Evolutionary conservation across 2,797 vertebrate genomes (phyloP).

Genomic region (Triplophysa yarkandensis): DNA sequence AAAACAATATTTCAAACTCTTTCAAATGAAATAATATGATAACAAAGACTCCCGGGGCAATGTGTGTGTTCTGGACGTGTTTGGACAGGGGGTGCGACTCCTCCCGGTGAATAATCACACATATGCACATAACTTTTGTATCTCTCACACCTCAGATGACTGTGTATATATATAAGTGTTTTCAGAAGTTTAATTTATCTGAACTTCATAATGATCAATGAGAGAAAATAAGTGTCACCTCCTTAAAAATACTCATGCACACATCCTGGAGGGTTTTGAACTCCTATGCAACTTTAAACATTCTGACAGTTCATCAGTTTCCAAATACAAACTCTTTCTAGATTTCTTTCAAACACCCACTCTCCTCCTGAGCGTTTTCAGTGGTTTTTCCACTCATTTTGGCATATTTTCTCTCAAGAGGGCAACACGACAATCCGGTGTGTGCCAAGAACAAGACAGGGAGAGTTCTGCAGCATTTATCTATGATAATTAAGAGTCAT

Average conservation of each 20-base stretch:
- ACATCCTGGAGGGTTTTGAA: constrained; percentile 10
- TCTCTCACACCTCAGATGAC: constrained; percentile 38
- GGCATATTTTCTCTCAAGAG: constrained; percentile 37
- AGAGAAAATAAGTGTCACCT: not conserved
- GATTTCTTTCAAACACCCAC: constrained; percentile 14
- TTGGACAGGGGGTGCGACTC: constrained; percentile 47
- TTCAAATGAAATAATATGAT: constrained; percentile 57
- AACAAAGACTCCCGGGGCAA: constrained; percentile 54
- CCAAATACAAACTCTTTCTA: constrained; percentile 9
- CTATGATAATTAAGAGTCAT: constrained; percentile 76
- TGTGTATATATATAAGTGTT: constrained; percentile 22
- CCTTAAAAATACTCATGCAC: not conserved
- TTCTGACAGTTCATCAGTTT: constrained; percentile 23
- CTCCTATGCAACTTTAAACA: constrained; percentile 5
- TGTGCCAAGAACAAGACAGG: constrained; percentile 47
- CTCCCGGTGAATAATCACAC: constrained; percentile 33
- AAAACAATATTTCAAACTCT: constrained; percentile 50
- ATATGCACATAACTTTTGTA: constrained; percentile 33
- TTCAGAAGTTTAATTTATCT: constrained; percentile 47
- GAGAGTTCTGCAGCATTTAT: constrained; percentile 61
- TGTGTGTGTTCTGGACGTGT: constrained; percentile 57
- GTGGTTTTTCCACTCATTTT: constrained; percentile 33
- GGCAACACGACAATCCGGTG: constrained; percentile 45
- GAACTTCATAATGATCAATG: constrained; percentile 43
- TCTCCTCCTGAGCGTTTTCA: constrained; percentile 22